Conservation (phyloP, 2,888 invertebrate genomes). For the Hylaea fasciaria region DNA sequence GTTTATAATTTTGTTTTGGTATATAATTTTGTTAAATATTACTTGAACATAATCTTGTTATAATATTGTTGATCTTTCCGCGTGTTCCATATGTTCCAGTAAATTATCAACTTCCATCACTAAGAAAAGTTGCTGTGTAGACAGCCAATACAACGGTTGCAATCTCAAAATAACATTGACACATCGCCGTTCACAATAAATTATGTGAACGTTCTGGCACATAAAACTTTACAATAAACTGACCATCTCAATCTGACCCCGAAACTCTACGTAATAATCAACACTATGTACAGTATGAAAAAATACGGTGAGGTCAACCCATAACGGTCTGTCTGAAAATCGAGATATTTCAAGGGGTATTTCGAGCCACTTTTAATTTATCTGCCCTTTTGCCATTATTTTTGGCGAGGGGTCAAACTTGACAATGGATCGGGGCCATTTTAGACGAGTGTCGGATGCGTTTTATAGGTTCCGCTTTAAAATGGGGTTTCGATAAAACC, state of each 20-base stretch:
- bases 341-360: slow-evolving; percentile 73
- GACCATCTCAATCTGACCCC: slow-evolving; percentile 28
- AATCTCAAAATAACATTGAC: slow-evolving; percentile 31
- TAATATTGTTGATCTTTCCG: too few relatives aligned
- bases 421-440: slow-evolving; percentile 65
- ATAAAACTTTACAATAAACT: slow-evolving; percentile 61
- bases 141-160: slow-evolving; percentile 7
- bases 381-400: slow-evolving; percentile 81
- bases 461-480: slow-evolving; percentile 75
- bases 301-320: neutral
- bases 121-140: too few relatives aligned
- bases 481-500: slow-evolving; percentile 34
- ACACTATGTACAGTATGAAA: neutral
- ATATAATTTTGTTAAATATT: too few relatives aligned
- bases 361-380: slow-evolving; percentile 84
- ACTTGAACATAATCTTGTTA: too few relatives aligned
- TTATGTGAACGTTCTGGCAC: slow-evolving; percentile 44
- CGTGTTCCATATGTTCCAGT: too few relatives aligned
- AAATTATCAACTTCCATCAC: too few relatives aligned
- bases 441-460: slow-evolving; percentile 66
- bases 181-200: slow-evolving; percentile 48
- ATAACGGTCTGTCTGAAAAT: slow-evolving; percentile 40
- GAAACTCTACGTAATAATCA: neutral
- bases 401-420: slow-evolving; percentile 78
- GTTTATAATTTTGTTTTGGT: too few relatives aligned